Conservation (phyloP, 2,113 vertebrate genomes). For the Pluvialis apricaria region DNA sequence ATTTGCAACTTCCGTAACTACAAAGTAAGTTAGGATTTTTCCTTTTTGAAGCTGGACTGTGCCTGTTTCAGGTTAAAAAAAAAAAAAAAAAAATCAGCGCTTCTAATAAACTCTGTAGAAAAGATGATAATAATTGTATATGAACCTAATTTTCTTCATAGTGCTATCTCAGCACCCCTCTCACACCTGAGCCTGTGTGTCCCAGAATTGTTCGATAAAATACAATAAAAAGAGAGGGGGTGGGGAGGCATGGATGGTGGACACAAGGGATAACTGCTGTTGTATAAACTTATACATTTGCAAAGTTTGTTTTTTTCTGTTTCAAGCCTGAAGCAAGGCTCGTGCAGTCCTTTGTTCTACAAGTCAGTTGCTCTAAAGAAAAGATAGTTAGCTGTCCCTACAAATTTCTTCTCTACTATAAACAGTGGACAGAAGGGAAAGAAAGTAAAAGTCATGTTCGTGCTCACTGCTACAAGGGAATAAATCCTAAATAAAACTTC, state of each 20-base stretch:
- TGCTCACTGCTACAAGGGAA: not conserved
- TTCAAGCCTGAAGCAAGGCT: not conserved
- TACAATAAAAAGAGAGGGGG: fast-evolving
- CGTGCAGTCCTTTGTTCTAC: not conserved
- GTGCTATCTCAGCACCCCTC: not conserved
- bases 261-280: not conserved
- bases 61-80: not conserved
- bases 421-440: not conserved
- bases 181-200: not conserved
- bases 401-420: not conserved
- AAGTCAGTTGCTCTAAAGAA: not conserved
- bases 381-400: not conserved
- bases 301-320: not conserved
- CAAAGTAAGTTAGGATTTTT: not conserved
- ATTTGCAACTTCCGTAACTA: not conserved
- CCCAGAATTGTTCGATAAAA: not conserved
- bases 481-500: conserved; percentile 5
- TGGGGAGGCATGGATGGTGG: not conserved
- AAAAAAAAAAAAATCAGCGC: not conserved
- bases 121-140: not conserved
- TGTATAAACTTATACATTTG: not conserved
- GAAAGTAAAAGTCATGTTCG: not conserved
- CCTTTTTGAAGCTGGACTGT: not conserved
- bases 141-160: not conserved
- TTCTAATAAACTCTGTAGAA: not conserved